These are phyloP conservation scores for Drosophila mayaguana DNA, from an alignment of 2,888 invertebrate genomes.

Conservation along the genomic window DNA sequence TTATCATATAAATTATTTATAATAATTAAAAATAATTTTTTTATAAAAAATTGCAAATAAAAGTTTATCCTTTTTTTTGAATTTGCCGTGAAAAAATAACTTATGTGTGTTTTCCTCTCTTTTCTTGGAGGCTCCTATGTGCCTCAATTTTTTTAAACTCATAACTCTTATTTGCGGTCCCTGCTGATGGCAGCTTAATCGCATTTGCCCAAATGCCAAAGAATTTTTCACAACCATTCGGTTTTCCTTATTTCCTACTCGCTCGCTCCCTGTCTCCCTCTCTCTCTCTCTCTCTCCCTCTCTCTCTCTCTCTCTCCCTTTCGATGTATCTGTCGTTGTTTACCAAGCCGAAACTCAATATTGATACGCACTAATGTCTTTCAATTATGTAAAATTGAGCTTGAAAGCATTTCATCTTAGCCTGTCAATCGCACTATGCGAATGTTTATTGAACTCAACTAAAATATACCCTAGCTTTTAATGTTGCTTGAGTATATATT, in stretches of 20 bases:
- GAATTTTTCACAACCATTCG: conserved; percentile 15
- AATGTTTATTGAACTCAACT: neutral
- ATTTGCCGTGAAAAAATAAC: too few species aligned
- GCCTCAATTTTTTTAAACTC: too few species aligned
- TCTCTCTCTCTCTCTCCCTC: neutral
- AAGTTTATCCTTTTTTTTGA: too few species aligned
- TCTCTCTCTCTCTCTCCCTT: neutral
- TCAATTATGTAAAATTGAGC: conserved; percentile 58
- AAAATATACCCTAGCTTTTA: neutral
- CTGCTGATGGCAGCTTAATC: conserved; percentile 64
- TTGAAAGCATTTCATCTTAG: conserved; percentile 24
- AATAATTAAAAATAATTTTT: too few species aligned
- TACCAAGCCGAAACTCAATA: conserved; percentile 54
- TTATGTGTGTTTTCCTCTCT: too few species aligned
- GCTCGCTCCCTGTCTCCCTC: neutral
- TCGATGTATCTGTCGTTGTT: conserved; percentile 27
- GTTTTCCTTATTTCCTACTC: neutral
- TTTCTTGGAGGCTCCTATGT: too few species aligned
- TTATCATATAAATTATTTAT: too few species aligned
- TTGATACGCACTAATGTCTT: conserved; percentile 59
- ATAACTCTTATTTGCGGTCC: too few species aligned
- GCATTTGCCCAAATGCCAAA: conserved; percentile 37
- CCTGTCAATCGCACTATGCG: neutral
- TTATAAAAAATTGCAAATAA: too few species aligned
- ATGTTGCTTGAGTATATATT: too few species aligned